Base-by-base conservation (phyloP, 2,888 invertebrate genomes). In the Phalera bucephala region DNA sequence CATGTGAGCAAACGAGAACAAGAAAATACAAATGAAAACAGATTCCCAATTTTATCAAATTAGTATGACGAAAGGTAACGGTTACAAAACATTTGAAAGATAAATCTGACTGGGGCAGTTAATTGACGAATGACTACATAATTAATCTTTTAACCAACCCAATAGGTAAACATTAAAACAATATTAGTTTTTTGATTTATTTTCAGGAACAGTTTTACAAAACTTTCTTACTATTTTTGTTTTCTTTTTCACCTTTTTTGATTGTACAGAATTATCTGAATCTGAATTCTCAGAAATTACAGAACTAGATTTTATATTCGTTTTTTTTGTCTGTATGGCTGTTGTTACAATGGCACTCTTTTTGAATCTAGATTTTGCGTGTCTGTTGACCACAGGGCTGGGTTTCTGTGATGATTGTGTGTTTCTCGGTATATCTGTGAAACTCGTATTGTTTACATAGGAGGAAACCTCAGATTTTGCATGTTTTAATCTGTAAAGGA, bases 261-360 rank as follows among this genome's bases (percentile, higher is more conserved):
- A 72, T 40, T 77, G 81, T 25, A 73, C 66, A 28, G 87, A 90
- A 19, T 87, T 89, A 20, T 91, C 90, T 3, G 89, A 74, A 59
- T 84, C 91, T 8, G 76, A 84, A 44, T 80, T 80, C 25, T 89
- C 90, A 10, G 84, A 80, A 7, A 75, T 59, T 15, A 72, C 52
- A 31, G 53, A 47, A 41, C 45, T 71, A 32, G 47, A 40, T 59
- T 74, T 81, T 31, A 56, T 60, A 42, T 49, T 75, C 32, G 59
- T 52, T 57, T 87, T 90, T 45, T 81, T 87, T 15, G 64, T 75
- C 62, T 91, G 90, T 17, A 89, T 67, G 1, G 92, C 92, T 7
- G 92, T 91, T 15, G 92, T 91, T 0, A 93, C 91, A 44, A 92
- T 80, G 11, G 91, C 92, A 40, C 91, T 81, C 52, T 92, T 92